A percentile compares a stretch with the other conserved stretches of the same genome.
Conservation (phyloP, 2,888 invertebrate genomes). For the Agonopterix arenella region DNA sequence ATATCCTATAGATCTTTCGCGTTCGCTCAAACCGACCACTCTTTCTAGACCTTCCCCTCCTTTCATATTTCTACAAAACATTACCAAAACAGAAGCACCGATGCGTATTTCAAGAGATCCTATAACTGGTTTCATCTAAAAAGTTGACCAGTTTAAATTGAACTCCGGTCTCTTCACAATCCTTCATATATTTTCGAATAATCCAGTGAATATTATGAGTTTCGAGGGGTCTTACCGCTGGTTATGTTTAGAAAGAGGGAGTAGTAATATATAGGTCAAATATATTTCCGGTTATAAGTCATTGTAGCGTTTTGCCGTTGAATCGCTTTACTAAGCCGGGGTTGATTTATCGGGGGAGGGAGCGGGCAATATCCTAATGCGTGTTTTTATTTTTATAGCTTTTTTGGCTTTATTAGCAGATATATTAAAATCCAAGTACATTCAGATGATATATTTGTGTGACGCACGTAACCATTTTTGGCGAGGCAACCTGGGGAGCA, state of each 20-base stretch:
- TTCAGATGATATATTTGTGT: no score
- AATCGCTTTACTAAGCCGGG: slow-evolving; percentile 51
- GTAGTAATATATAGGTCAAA: slow-evolving; percentile 50
- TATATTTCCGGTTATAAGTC: slow-evolving; percentile 65
- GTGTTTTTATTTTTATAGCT: not conserved
- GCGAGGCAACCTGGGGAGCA: no score
- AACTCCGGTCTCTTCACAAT: slow-evolving; percentile 11
- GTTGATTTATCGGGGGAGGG: slow-evolving; percentile 47
- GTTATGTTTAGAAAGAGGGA: slow-evolving; percentile 10
- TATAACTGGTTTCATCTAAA: slow-evolving; percentile 25
- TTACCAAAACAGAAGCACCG: slow-evolving; percentile 6
- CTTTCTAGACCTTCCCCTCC: slow-evolving; percentile 20
- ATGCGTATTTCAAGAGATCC: slow-evolving; percentile 20
- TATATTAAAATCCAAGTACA: no score
- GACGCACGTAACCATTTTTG: no score
- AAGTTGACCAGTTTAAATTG: slow-evolving; percentile 27
- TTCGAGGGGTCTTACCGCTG: slow-evolving; percentile 9
- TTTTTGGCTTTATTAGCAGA: not conserved
- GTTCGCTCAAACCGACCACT: slow-evolving; percentile 27
- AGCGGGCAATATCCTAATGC: slow-evolving; percentile 33
- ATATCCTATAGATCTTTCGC: slow-evolving; percentile 33
- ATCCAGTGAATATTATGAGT: slow-evolving; percentile 4
- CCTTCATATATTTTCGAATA: not conserved
- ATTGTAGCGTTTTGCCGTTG: slow-evolving; percentile 50
- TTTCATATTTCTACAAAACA: slow-evolving; percentile 10